Percentiles rank a stretch among this genome's conserved stretches.
These are phyloP conservation scores for Mamestra configurata DNA, from an alignment of 1,140 invertebrate species.

Conservation along the genomic window DNA sequence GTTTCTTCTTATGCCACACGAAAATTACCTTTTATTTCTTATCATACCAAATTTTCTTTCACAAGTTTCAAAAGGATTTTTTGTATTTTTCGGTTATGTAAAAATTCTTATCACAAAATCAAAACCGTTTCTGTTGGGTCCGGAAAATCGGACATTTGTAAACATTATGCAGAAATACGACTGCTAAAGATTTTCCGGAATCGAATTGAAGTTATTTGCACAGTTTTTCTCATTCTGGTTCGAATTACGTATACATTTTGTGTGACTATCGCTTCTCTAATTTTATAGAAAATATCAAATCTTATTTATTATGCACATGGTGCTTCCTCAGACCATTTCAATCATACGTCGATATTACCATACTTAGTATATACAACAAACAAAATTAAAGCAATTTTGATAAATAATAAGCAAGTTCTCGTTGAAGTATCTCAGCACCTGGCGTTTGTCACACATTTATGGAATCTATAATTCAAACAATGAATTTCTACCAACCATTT, in stretches of 20 bases:
- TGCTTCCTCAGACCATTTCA: no score
- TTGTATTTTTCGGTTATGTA: background rate
- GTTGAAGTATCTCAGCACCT: background rate
- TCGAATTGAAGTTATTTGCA: background rate
- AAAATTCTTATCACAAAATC: constrained; percentile 9
- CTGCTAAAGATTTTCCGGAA: background rate
- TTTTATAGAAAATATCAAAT: no score
- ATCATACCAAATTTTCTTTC: background rate
- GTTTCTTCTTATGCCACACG: constrained; percentile 4
- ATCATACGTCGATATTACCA: background rate
- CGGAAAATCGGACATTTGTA: constrained; percentile 10
- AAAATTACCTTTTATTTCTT: background rate
- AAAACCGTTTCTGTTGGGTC: background rate
- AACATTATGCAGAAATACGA: constrained; percentile 10
- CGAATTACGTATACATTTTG: background rate
- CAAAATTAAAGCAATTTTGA: background rate
- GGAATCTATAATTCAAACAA: constrained; percentile 11
- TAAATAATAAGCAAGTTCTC: no score
- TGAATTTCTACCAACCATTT: constrained; percentile 15
- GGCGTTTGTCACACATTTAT: background rate
- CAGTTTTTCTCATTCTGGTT: background rate
- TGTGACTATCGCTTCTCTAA: no score
- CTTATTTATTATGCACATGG: no score
- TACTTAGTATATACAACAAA: background rate
- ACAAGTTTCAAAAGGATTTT: background rate